A percentile compares a stretch with the other conserved stretches of the same genome.
These are phyloP conservation scores for Dicrurus megarhynchus DNA, from an alignment of 2,113 vertebrate species.

Conservation along the genomic window DNA sequence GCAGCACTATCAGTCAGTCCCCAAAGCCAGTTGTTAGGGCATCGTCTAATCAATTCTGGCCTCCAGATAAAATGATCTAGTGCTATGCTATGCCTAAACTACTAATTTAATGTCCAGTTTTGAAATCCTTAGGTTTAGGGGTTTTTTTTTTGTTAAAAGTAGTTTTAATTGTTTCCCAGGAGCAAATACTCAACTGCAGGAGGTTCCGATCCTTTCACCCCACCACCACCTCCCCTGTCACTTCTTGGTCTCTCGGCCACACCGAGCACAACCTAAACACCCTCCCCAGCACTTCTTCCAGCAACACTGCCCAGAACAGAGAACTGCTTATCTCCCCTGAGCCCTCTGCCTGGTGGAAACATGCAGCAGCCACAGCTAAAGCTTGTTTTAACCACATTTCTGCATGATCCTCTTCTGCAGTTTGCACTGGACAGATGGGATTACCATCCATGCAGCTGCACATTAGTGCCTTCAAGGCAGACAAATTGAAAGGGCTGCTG, in stretches of 20 bases:
- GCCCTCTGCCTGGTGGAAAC: not conserved
- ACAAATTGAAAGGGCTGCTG: not conserved
- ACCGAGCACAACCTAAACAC: accelerated
- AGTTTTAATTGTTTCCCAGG: not conserved
- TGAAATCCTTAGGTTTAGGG: not conserved
- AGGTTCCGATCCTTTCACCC: not conserved
- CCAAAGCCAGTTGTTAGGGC: not conserved
- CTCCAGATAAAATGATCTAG: not conserved
- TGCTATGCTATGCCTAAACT: not conserved
- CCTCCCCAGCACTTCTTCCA: not conserved
- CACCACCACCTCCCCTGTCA: accelerated
- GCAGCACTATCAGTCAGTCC: not conserved
- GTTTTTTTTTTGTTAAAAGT: not conserved
- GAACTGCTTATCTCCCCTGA: not conserved
- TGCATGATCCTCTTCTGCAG: not conserved
- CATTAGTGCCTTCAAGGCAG: conserved; percentile 17
- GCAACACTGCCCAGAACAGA: not conserved
- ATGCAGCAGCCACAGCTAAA: not conserved
- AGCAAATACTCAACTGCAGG: not conserved
- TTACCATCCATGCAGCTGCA: conserved; percentile 43
- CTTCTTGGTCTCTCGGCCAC: not conserved
- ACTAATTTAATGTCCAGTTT: not conserved
- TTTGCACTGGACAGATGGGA: not conserved
- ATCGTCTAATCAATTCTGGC: accelerated
- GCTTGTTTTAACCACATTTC: not conserved